Percentiles rank a stretch among this genome's conserved stretches.
These are phyloP conservation scores for Invenusta paracnida DNA, from an alignment of 2,888 invertebrate species.

Conservation along the genomic window DNA sequence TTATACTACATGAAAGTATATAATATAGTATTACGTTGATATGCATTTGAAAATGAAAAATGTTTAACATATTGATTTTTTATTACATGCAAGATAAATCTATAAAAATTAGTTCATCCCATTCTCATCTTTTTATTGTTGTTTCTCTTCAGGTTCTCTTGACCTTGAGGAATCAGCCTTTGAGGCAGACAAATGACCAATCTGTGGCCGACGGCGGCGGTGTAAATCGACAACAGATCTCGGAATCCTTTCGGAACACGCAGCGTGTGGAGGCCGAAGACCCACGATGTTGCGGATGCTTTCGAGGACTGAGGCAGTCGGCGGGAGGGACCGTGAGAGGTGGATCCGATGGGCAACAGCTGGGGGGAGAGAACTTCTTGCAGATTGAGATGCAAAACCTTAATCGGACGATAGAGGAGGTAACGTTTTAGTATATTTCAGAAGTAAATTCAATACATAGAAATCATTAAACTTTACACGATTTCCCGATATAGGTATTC, in stretches of 20 bases:
- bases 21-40: no score
- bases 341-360: neutral
- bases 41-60: no score
- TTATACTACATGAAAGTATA: no score
- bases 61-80: no score
- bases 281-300: neutral
- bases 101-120: no score
- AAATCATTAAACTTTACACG: neutral
- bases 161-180: no score
- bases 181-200: no score
- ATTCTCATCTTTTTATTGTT: no score
- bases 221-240: neutral
- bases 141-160: no score
- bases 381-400: slow-evolving; percentile 13
- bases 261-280: neutral
- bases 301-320: neutral
- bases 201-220: no score
- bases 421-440: neutral
- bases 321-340: neutral
- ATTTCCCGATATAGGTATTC: neutral
- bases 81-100: no score
- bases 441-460: neutral
- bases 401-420: slow-evolving; percentile 1
- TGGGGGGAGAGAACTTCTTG: neutral
- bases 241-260: neutral